Evolutionary conservation across 2,888 invertebrate species (phyloP).

Genomic region (Encarsia formosa): DNA sequence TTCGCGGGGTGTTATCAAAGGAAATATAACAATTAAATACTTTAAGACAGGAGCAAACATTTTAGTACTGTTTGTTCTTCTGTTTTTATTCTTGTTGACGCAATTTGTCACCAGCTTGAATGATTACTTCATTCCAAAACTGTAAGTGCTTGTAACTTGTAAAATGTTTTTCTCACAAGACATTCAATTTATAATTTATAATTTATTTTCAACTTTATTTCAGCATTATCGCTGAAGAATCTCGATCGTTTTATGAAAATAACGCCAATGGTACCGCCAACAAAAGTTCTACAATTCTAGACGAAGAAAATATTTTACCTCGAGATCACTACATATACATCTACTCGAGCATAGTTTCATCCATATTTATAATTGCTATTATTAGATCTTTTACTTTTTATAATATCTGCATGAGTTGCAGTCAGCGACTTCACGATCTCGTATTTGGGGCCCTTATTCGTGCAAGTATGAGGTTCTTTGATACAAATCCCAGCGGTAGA

Average conservation of each 20-base stretch:
- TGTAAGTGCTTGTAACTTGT: constrained; percentile 36
- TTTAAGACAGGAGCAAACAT: constrained; percentile 56
- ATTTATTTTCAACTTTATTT: no score
- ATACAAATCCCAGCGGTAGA: constrained; percentile 76
- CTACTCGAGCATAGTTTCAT: constrained; percentile 57
- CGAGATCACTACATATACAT: constrained; percentile 56
- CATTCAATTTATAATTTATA: neutral
- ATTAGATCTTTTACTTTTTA: constrained; percentile 54
- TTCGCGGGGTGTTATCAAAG: constrained; percentile 51
- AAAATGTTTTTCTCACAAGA: no score
- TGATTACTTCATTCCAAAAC: constrained; percentile 62
- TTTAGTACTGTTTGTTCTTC: constrained; percentile 49
- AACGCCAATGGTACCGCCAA: neutral
- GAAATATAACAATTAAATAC: constrained; percentile 52
- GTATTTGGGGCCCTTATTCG: constrained; percentile 57
- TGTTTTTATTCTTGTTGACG: constrained; percentile 55
- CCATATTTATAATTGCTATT: constrained; percentile 47
- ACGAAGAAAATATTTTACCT: constrained; percentile 14
- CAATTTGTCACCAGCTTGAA: constrained; percentile 61
- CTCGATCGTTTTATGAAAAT: constrained; percentile 9
- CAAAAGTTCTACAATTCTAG: neutral
- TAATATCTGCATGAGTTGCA: constrained; percentile 52
- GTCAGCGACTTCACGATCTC: constrained; percentile 55
- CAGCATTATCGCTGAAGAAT: constrained; percentile 22
- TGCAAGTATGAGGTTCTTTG: constrained; percentile 70